Conservation (phyloP, 2,113 vertebrate species). For the Xiphophorus hellerii region DNA sequence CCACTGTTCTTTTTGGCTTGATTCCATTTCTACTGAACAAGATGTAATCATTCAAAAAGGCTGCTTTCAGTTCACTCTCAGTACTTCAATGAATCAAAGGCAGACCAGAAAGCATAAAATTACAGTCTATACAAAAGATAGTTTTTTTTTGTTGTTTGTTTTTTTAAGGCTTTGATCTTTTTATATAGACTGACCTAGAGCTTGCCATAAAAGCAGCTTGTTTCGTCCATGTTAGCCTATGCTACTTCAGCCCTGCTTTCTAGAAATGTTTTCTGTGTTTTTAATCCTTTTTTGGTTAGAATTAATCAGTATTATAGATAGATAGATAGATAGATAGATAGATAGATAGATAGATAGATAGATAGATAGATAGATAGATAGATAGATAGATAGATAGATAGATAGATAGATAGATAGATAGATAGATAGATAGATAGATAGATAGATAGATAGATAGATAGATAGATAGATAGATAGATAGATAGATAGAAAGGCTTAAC, state of each 20-base stretch:
- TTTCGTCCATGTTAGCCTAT: background rate
- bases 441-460: too few relatives aligned
- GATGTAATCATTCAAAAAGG: slow-evolving; percentile 5
- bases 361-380: too few relatives aligned
- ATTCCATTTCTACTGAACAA: slow-evolving; percentile 30
- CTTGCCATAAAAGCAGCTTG: slow-evolving; percentile 20
- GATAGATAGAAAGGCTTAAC: too few relatives aligned
- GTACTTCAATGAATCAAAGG: slow-evolving; percentile 24
- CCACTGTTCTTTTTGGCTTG: slow-evolving; percentile 43
- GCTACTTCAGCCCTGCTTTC: background rate
- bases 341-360: too few relatives aligned
- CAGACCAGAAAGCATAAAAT: background rate
- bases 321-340: too few relatives aligned
- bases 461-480: too few relatives aligned
- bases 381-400: too few relatives aligned
- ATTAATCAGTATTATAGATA: too few relatives aligned
- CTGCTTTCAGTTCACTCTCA: background rate
- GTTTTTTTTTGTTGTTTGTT: background rate
- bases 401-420: too few relatives aligned
- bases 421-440: too few relatives aligned
- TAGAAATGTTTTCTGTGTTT: slow-evolving; percentile 1
- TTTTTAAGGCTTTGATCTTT: slow-evolving; percentile 27
- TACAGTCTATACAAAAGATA: slow-evolving; percentile 14
- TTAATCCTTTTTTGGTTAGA: background rate
- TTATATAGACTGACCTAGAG: slow-evolving; percentile 19